A percentile compares a stretch with the other conserved stretches of the same genome.
These are phyloP conservation scores for Turdus rufiventris DNA, from an alignment of 2,113 vertebrate species.

Conservation along the genomic window DNA sequence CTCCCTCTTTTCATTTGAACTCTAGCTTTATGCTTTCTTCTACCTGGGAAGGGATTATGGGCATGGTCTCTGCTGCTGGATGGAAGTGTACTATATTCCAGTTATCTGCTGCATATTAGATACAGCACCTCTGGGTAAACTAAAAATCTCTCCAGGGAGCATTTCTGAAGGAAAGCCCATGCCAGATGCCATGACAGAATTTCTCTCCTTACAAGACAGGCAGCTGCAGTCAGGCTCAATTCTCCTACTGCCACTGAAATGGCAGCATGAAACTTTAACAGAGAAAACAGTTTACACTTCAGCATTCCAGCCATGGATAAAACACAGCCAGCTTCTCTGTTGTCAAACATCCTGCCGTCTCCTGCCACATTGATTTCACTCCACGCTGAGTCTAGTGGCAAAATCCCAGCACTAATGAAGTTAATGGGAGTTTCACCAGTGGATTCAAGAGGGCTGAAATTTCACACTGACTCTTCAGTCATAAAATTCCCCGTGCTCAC, in stretches of 20 bases:
- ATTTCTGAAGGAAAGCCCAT: not conserved
- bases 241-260: not conserved
- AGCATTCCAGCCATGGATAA: not conserved
- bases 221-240: not conserved
- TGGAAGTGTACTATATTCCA: not conserved
- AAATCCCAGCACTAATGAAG: not conserved
- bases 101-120: not conserved
- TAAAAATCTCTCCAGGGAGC: not conserved
- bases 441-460: not conserved
- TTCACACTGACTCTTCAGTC: not conserved
- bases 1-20: not conserved
- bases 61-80: not conserved
- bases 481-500: constrained; percentile 15
- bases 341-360: not conserved
- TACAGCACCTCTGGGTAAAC: not conserved
- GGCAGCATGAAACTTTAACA: not conserved
- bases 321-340: not conserved
- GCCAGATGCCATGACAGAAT: not conserved
- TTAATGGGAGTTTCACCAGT: not conserved
- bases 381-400: constrained; percentile 7
- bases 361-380: not conserved
- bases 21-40: not conserved
- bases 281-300: not conserved
- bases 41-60: not conserved
- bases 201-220: not conserved